A percentile compares a stretch with the other conserved stretches of the same genome.
Evolutionary conservation across 1,140 invertebrate species (phyloP).

Genomic region (Stenopsyche tienmushanensis): DNA sequence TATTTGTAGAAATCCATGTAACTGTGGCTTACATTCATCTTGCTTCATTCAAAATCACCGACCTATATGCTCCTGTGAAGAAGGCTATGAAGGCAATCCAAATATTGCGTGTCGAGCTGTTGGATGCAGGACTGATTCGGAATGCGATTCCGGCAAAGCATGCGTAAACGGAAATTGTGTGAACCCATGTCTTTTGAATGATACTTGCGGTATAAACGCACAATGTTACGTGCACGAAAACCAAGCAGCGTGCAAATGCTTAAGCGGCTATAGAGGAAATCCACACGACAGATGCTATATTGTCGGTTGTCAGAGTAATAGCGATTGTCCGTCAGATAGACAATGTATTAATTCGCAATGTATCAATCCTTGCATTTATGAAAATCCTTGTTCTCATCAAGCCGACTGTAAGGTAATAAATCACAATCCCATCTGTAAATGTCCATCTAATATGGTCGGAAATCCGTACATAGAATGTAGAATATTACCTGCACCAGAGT

Average conservation of each 20-base stretch:
- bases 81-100: constrained; percentile 83
- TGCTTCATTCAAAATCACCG: constrained; percentile 82
- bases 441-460: constrained; percentile 68
- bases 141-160: constrained; percentile 76
- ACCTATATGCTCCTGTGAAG: constrained; percentile 80
- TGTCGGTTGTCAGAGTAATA: constrained; percentile 85
- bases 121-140: constrained; percentile 75
- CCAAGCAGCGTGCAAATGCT: constrained; percentile 75
- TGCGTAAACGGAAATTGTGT: constrained; percentile 84
- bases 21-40: constrained; percentile 81
- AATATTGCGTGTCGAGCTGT: constrained; percentile 74
- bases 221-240: constrained; percentile 79
- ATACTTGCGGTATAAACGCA: constrained; percentile 80
- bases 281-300: constrained; percentile 72
- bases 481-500: constrained; percentile 71
- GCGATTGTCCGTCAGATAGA: constrained; percentile 82
- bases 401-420: constrained; percentile 80
- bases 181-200: constrained; percentile 75
- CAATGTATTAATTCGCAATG: constrained; percentile 85
- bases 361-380: constrained; percentile 78
- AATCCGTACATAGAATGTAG: constrained; percentile 81
- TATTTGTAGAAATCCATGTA: constrained; percentile 82
- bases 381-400: constrained; percentile 72
- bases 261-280: constrained; percentile 78
- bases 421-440: constrained; percentile 81